These are phyloP conservation scores for Pyrocephalus nanus DNA, from an alignment of 2,797 vertebrate genomes.

Conservation along the genomic window DNA sequence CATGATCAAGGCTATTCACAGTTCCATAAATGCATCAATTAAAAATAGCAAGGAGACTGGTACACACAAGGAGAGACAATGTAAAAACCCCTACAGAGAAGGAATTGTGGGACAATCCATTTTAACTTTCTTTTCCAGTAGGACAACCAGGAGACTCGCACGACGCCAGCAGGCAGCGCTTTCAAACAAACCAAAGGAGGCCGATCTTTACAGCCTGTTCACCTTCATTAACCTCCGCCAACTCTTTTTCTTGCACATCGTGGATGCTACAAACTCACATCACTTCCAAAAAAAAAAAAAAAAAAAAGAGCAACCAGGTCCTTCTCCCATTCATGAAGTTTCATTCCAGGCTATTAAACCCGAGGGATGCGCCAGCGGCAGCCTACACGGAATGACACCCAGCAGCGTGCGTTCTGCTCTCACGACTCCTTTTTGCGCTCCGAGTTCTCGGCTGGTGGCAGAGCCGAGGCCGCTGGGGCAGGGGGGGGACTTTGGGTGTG, in stretches of 20 bases:
- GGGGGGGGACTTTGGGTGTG: accelerated
- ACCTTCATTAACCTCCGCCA: neutral
- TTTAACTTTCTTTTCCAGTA: neutral
- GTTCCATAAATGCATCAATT: neutral
- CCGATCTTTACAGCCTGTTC: neutral
- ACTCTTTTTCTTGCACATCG: neutral
- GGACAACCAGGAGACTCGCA: neutral
- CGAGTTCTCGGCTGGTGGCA: neutral
- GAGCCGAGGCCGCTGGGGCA: neutral
- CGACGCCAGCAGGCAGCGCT: accelerated
- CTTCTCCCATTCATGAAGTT: neutral
- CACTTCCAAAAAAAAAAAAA: neutral
- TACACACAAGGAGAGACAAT: neutral
- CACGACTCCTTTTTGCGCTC: neutral
- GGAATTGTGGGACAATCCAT: neutral
- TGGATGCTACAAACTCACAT: neutral
- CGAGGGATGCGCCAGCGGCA: neutral
- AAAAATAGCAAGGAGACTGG: neutral
- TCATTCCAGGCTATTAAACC: neutral
- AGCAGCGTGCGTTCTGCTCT: neutral
- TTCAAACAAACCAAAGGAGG: neutral
- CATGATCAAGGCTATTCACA: neutral
- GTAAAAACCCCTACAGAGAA: accelerated
- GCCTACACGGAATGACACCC: neutral
- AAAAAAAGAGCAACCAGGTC: neutral